Base-by-base conservation (phyloP, 37 sponge, comb jelly and placozoan genomes). In the Theonella swinhoei region DNA sequence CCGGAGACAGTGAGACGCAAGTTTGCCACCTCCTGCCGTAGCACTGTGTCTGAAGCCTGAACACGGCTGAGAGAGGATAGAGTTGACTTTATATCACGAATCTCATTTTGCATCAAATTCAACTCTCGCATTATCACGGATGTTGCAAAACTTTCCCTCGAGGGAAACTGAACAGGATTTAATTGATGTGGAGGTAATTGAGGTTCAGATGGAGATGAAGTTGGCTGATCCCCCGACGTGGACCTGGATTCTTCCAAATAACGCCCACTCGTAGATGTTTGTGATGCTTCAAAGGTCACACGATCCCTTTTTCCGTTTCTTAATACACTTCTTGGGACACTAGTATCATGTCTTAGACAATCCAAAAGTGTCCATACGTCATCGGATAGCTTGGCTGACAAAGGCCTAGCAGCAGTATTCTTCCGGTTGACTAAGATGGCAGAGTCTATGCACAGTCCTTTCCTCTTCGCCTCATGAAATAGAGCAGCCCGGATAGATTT, bases 311-410 rank as follows among this genome's bases (percentile, higher is more conserved):
- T 72, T 4, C 73, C 34, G 31, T 72, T 72, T 32, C 37, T 72
- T 4, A 72, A 36, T 19, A 72, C 4, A 72, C 37, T 19, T 39
- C 73, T 5, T 33, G 73, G 73, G 31, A 72, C 41, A 17, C 9
- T 72, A 72, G 73, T 32, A 32, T 72, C 73, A 72, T 72, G 9
- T 32, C 73, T 72, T n/a, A n/a, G n/a, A n/a, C n/a, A n/a, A n/a
- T n/a, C n/a, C n/a, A n/a, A n/a, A n/a, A n/a, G n/a, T n/a, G n/a
- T n/a, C n/a, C n/a, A n/a, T n/a, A n/a, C n/a, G n/a, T n/a, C n/a
- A n/a, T n/a, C n/a, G n/a, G n/a, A n/a, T n/a, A n/a, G n/a, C n/a
- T n/a, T n/a, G n/a, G n/a, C n/a, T n/a, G n/a, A n/a, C n/a, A n/a
- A n/a, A n/a, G n/a, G n/a, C n/a, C n/a, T n/a, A n/a, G n/a, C n/a